A percentile compares a stretch with the other conserved stretches of the same genome.
phyloP scores from a whole-genome alignment of 2,113 vertebrate genomes.

The Dendrocopos noguchii region DNA sequence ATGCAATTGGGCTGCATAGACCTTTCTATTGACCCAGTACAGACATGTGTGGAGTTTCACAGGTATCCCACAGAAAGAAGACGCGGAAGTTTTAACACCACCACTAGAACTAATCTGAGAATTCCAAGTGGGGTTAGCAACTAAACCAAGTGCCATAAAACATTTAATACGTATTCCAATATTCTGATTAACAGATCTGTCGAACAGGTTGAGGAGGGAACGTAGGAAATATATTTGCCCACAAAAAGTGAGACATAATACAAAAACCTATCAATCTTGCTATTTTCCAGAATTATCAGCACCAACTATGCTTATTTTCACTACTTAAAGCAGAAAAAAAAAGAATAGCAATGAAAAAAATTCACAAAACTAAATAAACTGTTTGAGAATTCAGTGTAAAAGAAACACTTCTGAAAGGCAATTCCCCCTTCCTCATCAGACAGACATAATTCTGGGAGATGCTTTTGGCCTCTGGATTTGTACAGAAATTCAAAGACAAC shows the following conservation, averaged over 20 bases:
- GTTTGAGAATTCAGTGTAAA: neutral
- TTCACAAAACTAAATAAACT: neutral
- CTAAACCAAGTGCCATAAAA: neutral
- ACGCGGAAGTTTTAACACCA: neutral
- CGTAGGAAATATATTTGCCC: neutral
- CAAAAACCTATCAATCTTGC: neutral
- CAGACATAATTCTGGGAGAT: neutral
- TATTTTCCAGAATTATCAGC: neutral
- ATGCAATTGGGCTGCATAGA: fast-evolving
- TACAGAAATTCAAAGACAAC: neutral
- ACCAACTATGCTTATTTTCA: neutral
- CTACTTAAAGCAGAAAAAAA: neutral
- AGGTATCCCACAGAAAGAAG: neutral
- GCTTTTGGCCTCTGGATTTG: neutral
- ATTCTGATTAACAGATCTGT: neutral
- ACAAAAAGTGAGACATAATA: neutral
- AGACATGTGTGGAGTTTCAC: neutral
- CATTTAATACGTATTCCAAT: neutral
- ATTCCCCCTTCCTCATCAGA: neutral
- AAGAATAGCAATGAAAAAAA: neutral
- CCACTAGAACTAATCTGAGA: neutral
- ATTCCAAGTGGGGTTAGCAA: neutral
- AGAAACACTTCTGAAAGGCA: neutral
- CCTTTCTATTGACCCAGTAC: neutral
- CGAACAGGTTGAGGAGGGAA: neutral